Conservation (phyloP, 2,113 vertebrate species). For the Phycodurus eques region DNA sequence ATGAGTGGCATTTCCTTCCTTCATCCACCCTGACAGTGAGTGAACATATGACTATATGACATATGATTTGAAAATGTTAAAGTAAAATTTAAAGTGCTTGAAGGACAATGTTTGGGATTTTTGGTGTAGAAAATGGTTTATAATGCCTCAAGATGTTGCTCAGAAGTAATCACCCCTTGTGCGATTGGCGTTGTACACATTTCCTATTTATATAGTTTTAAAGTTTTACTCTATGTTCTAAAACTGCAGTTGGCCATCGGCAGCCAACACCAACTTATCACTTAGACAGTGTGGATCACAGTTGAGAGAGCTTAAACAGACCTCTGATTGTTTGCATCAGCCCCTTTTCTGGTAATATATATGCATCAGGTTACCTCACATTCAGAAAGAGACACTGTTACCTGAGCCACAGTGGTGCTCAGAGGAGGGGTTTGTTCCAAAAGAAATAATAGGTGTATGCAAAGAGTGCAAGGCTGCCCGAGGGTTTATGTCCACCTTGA, state of each 20-base stretch:
- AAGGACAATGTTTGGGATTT: background rate
- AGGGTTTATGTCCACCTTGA: constrained; percentile 20
- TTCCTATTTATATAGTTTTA: constrained; percentile 12
- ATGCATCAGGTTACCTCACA: constrained; percentile 68
- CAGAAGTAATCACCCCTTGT: constrained; percentile 21
- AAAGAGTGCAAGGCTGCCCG: constrained; percentile 8
- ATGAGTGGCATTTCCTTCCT: background rate
- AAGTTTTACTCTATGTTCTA: constrained; percentile 11
- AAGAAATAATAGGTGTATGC: background rate
- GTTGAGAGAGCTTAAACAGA: constrained; percentile 61
- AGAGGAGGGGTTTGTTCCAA: constrained; percentile 37
- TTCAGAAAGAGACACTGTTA: constrained; percentile 55
- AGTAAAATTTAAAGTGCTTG: background rate
- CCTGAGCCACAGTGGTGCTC: constrained; percentile 55
- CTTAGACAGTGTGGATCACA: constrained; percentile 18
- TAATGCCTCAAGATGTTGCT: background rate
- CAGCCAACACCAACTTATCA: constrained; percentile 19
- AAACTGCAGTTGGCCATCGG: background rate
- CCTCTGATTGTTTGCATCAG: constrained; percentile 57
- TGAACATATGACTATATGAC: background rate
- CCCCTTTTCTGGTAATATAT: constrained; percentile 46
- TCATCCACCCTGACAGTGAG: background rate
- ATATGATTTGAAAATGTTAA: background rate
- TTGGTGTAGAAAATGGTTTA: background rate
- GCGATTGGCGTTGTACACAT: background rate